Conservation (phyloP, 2,888 invertebrate genomes). For the Teleiodes luculella region DNA sequence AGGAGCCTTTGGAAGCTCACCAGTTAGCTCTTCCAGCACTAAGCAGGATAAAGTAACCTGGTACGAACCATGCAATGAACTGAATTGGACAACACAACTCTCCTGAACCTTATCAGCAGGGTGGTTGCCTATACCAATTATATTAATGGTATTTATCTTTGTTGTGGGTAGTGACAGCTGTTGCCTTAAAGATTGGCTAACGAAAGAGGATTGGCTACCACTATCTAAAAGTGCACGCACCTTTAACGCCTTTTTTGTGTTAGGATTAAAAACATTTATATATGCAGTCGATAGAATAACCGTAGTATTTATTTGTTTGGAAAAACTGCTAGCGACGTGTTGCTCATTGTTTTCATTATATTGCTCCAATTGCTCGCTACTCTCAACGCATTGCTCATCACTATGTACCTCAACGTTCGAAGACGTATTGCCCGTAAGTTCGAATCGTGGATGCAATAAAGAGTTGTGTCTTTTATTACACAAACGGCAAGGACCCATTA, state of each 20-base stretch:
- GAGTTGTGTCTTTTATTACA: constrained; percentile 27
- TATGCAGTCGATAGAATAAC: constrained; percentile 20
- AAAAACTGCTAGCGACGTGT: too few relatives aligned
- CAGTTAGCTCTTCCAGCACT: constrained; percentile 20
- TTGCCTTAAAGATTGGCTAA: constrained; percentile 14
- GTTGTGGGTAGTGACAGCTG: constrained; percentile 14
- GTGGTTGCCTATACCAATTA: constrained; percentile 24
- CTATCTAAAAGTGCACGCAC: constrained; percentile 17
- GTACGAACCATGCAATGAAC: constrained; percentile 11
- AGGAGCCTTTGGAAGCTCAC: constrained; percentile 19
- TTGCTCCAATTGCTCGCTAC: too few relatives aligned
- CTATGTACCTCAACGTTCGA: too few relatives aligned
- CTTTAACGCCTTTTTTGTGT: constrained; percentile 10
- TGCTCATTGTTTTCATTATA: too few relatives aligned
- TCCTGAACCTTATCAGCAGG: constrained; percentile 15
- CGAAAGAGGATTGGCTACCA: constrained; percentile 20
- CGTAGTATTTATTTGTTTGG: too few relatives aligned
- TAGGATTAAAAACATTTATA: constrained; percentile 21
- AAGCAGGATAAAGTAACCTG: constrained; percentile 15
- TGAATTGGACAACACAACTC: constrained; percentile 19
- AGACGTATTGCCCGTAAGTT: neutral
- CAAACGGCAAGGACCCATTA: constrained; percentile 27
- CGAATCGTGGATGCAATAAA: constrained; percentile 19
- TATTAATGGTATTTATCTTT: constrained; percentile 14
- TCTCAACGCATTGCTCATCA: too few relatives aligned